Evolutionary conservation across 2,797 vertebrate species (phyloP), one percentile per base, ranked within the genome.

Genomic region (Ctenopoma kingsleyae): DNA sequence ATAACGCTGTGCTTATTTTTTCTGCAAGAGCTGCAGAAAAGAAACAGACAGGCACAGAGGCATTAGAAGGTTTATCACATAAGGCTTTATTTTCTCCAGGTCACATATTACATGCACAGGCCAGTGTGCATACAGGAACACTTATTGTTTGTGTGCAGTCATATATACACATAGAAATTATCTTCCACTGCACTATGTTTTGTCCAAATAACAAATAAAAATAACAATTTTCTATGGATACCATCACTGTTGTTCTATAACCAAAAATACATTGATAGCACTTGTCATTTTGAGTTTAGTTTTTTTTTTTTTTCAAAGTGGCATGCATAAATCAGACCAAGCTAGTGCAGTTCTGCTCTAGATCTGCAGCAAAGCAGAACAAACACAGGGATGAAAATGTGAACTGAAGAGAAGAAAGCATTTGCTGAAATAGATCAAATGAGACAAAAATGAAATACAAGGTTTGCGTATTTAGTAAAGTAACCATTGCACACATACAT

Each of bases 101-200:
- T 82, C 71, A 61, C 79, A 77, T 84, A 83, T 78, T 83, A 76
- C 79, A 82, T 89, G 30, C 30, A 32, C 30, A 74, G 27, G 61
- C 46, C 57, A 25, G 35, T 20, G 23, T 12, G 41, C 46, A 36
- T 5, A 57, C 55, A 66, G 64, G 67, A 40, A 38, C 20, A 51
- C 41, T 10, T 4, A 40, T 35, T 50, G 32, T 4, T 6, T 23
- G 9, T 15, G 0, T 25, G 53, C 6, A 52, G 4, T 56, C 20
- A 57, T 13, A 17, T 32, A 50, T 8, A 63, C 35, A 78, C 41
- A 67, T 27, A 51, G 32, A 49, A 51, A 52, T 36, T 11, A 10
- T 38, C 44, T 71, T 2, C 50, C 61, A 30, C 19, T 23, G 27
- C 53, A 20, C 51, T 7, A 7, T 13, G 25, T 16, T n/a, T 35